These are phyloP conservation scores for Tachina grossa DNA, from an alignment of 2,888 invertebrate genomes.

Conservation along the genomic window DNA sequence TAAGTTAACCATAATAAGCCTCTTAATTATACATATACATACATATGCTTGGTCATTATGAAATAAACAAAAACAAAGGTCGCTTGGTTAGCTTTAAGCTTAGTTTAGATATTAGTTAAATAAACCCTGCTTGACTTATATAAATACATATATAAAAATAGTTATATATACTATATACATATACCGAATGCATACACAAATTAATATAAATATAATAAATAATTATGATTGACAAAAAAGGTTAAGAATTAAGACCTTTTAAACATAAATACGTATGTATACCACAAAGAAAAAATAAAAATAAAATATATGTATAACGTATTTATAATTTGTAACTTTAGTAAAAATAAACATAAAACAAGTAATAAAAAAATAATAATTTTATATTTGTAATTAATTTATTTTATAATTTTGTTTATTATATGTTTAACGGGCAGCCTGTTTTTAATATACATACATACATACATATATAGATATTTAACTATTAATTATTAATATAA, in stretches of 20 bases:
- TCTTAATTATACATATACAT: background rate
- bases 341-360: slow-evolving; percentile 6
- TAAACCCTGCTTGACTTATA: slow-evolving; percentile 51
- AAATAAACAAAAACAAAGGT: slow-evolving; percentile 23
- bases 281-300: slow-evolving; percentile 10
- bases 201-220: slow-evolving; percentile 11
- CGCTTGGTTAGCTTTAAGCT: slow-evolving; percentile 52
- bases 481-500: slow-evolving; percentile 17
- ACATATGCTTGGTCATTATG: slow-evolving; percentile 21
- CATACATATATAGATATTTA: background rate
- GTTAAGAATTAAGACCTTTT: slow-evolving; percentile 1
- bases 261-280: slow-evolving; percentile 60
- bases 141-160: slow-evolving; percentile 34
- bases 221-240: slow-evolving; percentile 42
- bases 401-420: slow-evolving; percentile 30
- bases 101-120: slow-evolving; percentile 53
- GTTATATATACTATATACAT: background rate
- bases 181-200: slow-evolving; percentile 27
- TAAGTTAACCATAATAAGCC: slow-evolving; percentile 50
- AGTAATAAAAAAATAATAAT: background rate
- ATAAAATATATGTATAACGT: slow-evolving; percentile 18
- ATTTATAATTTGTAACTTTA: slow-evolving; percentile 28
- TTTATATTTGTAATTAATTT: slow-evolving; percentile 52
- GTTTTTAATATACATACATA: slow-evolving; percentile 31
- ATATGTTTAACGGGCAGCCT: slow-evolving; percentile 50